Conservation (phyloP, 2,113 vertebrate genomes). For the Narcine bancroftii region DNA sequence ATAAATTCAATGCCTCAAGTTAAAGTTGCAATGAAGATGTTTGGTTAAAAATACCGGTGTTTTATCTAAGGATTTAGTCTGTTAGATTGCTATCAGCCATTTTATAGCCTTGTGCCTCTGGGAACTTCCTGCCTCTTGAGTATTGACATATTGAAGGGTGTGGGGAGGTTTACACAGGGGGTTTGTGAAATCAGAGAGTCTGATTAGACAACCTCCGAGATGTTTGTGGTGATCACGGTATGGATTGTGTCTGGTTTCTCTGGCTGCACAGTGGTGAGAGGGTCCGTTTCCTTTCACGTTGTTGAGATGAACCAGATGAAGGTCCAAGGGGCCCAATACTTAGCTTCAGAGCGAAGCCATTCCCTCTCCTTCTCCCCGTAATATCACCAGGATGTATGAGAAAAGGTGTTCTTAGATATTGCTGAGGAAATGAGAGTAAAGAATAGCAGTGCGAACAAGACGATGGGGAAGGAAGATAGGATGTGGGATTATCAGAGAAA, state of each 20-base stretch:
- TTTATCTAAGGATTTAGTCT: not conserved
- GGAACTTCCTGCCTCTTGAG: not conserved
- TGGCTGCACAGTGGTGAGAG: no score
- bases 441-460: no score
- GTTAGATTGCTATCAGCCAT: constrained; percentile 5
- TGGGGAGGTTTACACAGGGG: not conserved
- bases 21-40: not conserved
- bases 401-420: not conserved
- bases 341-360: not conserved
- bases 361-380: not conserved
- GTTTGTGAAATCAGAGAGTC: not conserved
- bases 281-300: not conserved
- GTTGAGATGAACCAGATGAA: not conserved
- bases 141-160: not conserved
- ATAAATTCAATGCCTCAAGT: not conserved
- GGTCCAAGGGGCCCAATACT: not conserved
- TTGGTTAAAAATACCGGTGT: not conserved
- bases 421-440: not conserved
- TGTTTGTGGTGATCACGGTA: not conserved
- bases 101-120: not conserved
- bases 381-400: no score
- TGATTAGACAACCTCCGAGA: not conserved
- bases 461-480: not conserved
- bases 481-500: not conserved
- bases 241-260: not conserved